phyloP scores from a whole-genome alignment of 2,113 vertebrate genomes.

The Tauraco erythrolophus region DNA sequence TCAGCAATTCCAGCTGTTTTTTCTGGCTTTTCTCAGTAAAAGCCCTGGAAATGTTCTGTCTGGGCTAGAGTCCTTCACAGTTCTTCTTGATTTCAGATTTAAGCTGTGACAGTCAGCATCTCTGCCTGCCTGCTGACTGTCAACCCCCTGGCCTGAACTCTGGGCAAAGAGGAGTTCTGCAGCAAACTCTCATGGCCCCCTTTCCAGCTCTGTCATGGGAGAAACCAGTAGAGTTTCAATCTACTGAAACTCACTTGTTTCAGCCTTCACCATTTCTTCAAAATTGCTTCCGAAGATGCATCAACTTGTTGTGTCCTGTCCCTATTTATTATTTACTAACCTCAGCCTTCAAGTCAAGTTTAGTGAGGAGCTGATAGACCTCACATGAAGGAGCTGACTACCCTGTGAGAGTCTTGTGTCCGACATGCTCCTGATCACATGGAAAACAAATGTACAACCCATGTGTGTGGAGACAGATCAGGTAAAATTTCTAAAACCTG shows the following conservation, averaged over 20 bases:
- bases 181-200: neutral
- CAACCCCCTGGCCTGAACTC: neutral
- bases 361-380: neutral
- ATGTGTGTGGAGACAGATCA: neutral
- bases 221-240: neutral
- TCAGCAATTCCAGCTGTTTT: neutral
- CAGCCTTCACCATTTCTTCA: neutral
- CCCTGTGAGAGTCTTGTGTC: neutral
- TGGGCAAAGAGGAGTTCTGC: neutral
- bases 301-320: neutral
- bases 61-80: neutral
- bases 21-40: neutral
- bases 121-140: neutral
- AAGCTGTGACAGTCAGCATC: neutral
- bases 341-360: neutral
- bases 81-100: neutral
- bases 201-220: neutral
- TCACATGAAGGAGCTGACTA: neutral
- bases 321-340: neutral
- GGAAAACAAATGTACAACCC: neutral
- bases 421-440: neutral
- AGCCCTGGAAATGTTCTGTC: neutral
- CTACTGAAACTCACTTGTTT: neutral
- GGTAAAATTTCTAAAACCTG: neutral
- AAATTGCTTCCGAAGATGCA: neutral